phyloP scores from a whole-genome alignment of 2,113 vertebrate species.

The Tricholaema leucomelas region DNA sequence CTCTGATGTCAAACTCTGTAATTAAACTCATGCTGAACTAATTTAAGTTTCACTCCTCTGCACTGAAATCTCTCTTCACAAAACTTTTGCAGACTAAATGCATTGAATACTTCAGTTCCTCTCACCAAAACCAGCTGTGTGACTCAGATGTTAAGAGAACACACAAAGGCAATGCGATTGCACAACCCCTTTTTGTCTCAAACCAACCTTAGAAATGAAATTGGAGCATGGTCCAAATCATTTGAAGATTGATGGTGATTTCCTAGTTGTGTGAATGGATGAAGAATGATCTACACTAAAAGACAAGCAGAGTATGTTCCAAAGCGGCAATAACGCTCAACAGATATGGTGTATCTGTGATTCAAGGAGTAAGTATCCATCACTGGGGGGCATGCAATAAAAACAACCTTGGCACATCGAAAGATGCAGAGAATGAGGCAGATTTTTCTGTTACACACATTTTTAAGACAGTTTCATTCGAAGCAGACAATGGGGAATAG shows the following conservation, averaged over 20 bases:
- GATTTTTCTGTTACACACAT: neutral
- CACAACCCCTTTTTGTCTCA: neutral
- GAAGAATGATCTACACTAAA: neutral
- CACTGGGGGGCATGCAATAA: neutral
- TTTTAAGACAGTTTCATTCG: neutral
- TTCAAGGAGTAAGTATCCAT: too few species aligned
- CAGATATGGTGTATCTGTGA: too few species aligned
- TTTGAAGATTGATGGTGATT: neutral
- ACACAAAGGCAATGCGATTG: neutral
- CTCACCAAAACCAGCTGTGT: neutral
- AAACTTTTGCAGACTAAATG: neutral
- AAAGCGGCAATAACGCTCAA: neutral
- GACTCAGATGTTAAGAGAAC: neutral
- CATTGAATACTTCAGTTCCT: neutral
- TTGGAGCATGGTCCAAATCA: neutral
- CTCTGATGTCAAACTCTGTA: neutral
- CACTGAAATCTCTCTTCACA: neutral
- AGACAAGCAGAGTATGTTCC: too few species aligned
- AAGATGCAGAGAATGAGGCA: neutral
- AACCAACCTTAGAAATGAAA: neutral
- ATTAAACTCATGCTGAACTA: constrained; percentile 4
- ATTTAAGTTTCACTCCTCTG: neutral
- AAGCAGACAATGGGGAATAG: neutral
- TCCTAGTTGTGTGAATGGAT: neutral
- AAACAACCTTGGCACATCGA: neutral